phyloP scores from a whole-genome alignment of 2,113 vertebrate genomes.

The Tachysurus fulvidraco region DNA sequence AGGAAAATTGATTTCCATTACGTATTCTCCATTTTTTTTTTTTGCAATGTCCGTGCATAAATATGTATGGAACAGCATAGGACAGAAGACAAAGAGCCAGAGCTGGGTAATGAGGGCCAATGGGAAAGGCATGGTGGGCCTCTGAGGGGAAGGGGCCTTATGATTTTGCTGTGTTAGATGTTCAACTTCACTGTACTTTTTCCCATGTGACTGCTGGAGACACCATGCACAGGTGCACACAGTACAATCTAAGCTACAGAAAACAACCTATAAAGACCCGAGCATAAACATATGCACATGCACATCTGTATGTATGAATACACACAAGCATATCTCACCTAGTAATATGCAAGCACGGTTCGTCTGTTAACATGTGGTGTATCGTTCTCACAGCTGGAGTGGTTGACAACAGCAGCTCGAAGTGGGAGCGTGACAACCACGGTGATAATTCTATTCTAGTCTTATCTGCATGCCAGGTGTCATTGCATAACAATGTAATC shows the following conservation, averaged over 20 bases:
- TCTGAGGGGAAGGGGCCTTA: constrained; percentile 48
- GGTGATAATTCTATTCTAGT: constrained; percentile 52
- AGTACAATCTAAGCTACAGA: neutral
- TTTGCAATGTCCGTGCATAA: constrained; percentile 68
- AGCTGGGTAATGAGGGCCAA: constrained; percentile 56
- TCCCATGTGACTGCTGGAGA: constrained; percentile 33
- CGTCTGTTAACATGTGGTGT: constrained; percentile 1
- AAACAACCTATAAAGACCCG: constrained; percentile 11
- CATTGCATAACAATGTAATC: constrained; percentile 61
- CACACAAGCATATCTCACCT: neutral
- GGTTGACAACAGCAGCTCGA: constrained; percentile 27
- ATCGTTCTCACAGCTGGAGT: constrained; percentile 33
- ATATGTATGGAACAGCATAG: constrained; percentile 74
- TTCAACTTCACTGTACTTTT: constrained; percentile 46
- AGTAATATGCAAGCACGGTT: constrained; percentile 2
- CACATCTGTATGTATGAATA: neutral
- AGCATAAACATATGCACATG: constrained; percentile 19
- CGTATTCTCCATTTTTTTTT: constrained; percentile 51
- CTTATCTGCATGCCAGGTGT: constrained; percentile 58
- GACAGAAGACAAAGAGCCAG: constrained; percentile 69
- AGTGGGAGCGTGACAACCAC: constrained; percentile 34
- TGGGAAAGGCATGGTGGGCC: constrained; percentile 47
- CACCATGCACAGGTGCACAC: constrained; percentile 4
- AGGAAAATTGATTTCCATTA: constrained; percentile 72
- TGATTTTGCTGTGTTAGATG: constrained; percentile 47